Evolutionary conservation across 2,113 vertebrate genomes (phyloP), one percentile per base, ranked within the genome.

Genomic region (Chlorodrepanis virens): DNA sequence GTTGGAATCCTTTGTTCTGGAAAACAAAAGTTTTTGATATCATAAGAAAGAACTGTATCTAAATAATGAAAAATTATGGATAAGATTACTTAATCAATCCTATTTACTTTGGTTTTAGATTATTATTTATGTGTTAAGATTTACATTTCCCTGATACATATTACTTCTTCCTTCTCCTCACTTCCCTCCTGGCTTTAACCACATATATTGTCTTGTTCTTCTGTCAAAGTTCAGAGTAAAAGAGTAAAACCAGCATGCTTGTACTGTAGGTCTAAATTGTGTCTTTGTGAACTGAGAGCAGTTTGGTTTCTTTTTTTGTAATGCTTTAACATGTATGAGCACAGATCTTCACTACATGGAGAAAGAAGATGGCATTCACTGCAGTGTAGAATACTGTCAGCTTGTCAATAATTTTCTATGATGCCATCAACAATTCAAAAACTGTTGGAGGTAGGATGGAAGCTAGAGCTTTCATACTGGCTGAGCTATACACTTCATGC

Each of bases 361-460:
- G 29, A 67, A 37, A 85, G 13, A 78, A 93, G 95, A 84, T 61
- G n/a, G 63, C 61, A 28, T 87, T 78, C 20, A 63, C 57, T 83
- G 76, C 78, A 92, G 71, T 45, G 80, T 70, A 94, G 93, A 96
- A 90, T 78, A 70, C n/a, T 84, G 68, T 86, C 94, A 95, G 74
- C 74, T 96, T 52, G 56, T 96, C 70, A 92, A 28, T 75, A 83
- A 91, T 74, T 93, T 97, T 80, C 86, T 93, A 67, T 45, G 29
- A 95, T 90, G 82, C 90, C 87, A 96, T 79, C 81, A 97, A 40
- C 60, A 68, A 67, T 60, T 92, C 54, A 90, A 91, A 96, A 96
- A 40, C 59, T 84, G 87, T 71, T 84, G 78, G 64, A 96, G 78
- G 59, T 93, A 94, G 94, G 61, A 59, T 94, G 68, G n/a, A 75